phyloP scores from a whole-genome alignment of 2,113 vertebrate genomes.

The Dascyllus trimaculatus region DNA sequence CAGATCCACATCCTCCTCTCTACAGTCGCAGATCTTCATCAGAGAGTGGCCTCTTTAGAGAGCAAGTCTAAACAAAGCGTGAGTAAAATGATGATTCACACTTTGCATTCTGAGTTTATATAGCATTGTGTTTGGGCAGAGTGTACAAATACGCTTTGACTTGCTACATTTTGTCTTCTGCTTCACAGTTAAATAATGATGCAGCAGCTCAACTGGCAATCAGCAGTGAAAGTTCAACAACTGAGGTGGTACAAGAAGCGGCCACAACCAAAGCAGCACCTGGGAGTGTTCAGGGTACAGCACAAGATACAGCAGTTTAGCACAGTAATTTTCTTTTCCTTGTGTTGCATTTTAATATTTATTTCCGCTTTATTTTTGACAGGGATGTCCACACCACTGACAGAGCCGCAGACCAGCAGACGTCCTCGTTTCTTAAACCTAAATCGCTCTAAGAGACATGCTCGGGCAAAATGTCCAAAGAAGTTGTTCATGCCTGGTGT shows the following conservation, averaged over 20 bases:
- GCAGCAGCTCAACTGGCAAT: conserved; percentile 9
- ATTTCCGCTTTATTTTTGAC: background rate
- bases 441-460: conserved; percentile 69
- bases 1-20: conserved; percentile 75
- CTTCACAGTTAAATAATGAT: conserved; percentile 42
- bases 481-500: conserved; percentile 61
- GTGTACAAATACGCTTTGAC: background rate
- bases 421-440: conserved; percentile 72
- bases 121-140: background rate
- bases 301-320: background rate
- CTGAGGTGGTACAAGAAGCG: conserved; percentile 19
- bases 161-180: conserved; percentile 5
- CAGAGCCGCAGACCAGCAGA: conserved; percentile 62
- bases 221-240: conserved; percentile 19
- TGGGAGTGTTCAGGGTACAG: conserved; percentile 44
- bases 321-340: background rate
- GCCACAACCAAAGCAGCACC: conserved; percentile 46
- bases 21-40: conserved; percentile 72
- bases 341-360: background rate
- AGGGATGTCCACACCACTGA: conserved; percentile 41
- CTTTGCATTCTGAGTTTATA: background rate
- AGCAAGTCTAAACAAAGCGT: conserved; percentile 62
- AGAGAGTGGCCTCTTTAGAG: conserved; percentile 76
- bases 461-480: conserved; percentile 35
- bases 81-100: conserved; percentile 23